Base-by-base conservation (phyloP, 2,113 vertebrate genomes). In the Chloropsis cyanopogon region DNA sequence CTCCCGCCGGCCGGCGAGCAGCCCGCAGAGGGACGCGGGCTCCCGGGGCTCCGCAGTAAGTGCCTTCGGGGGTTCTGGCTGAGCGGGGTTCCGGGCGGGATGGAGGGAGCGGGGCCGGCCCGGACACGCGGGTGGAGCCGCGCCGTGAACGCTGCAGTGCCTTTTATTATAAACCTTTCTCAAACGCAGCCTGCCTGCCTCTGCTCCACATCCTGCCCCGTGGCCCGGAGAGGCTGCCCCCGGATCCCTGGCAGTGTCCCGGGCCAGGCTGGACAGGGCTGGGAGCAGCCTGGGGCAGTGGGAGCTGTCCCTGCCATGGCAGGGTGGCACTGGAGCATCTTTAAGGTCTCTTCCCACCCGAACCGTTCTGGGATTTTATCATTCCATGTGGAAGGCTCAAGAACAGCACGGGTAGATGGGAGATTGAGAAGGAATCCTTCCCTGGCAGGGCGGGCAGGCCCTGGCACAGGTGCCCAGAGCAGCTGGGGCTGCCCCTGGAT, bases 121-220 rank as follows among this genome's bases (percentile, higher is more conserved):
- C 46, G 72, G 53, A 22, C 44, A 14, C 26, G 63, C 83, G 63
- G 53, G 17, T 7, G 63, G 6, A 37, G 69, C 60, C 23, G 69
- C 71, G 61, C 37, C 2, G 3, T 52, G 0, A 19, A 6, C 72
- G 2, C 54, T 1, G 63, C 9, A 12, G 17, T 3, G 46, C 14
- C 12, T 29, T 24, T 33, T 28, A 7, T 44, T 52, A 3, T 11
- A 12, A n/a, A 16, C 3, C 5, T 12, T 0, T 3, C 0, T 6
- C 18, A 1, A 23, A 15, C 12, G 46, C 54, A 20, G 39, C 64
- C 46, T 19, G 33, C 46, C 63, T 24, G 63, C 33, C 26, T 26
- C 28, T 4, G 18, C 73, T 47, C 9, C 64, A 2, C 54, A 5
- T 7, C 26, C 4, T 3, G 2, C 44, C 53, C 61, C 15, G 52